Percentiles rank a stretch among this genome's conserved stretches.
Evolutionary conservation across 1,140 invertebrate genomes (phyloP).

Genomic region (Tenebrio molitor): DNA sequence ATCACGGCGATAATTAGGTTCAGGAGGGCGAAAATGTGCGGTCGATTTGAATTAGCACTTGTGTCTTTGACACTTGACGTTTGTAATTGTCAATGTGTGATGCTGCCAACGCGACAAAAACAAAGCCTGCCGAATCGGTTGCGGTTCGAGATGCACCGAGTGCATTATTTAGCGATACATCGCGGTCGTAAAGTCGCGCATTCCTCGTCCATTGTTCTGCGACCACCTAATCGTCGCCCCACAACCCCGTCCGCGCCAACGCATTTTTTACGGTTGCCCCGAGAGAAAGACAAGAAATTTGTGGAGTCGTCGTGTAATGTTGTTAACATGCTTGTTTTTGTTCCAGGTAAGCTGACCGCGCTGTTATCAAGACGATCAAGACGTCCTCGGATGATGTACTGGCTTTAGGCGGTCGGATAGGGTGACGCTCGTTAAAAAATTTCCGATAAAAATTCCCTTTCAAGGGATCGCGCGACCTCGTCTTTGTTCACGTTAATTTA

Average conservation of each 20-base stretch:
- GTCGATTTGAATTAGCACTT: too few relatives aligned
- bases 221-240: too few relatives aligned
- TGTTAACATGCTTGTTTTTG: slow-evolving; percentile 56
- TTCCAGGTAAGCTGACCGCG: slow-evolving; percentile 54
- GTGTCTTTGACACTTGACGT: too few relatives aligned
- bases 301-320: slow-evolving; percentile 47
- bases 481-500: slow-evolving; percentile 11
- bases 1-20: too few relatives aligned
- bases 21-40: too few relatives aligned
- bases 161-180: too few relatives aligned
- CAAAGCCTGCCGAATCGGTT: too few relatives aligned
- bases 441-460: slow-evolving; percentile 28
- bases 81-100: too few relatives aligned
- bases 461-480: slow-evolving; percentile 13
- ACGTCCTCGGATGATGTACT: slow-evolving; percentile 38
- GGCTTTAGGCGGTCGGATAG: background rate
- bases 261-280: slow-evolving; percentile 16
- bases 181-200: too few relatives aligned
- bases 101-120: too few relatives aligned
- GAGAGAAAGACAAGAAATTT: slow-evolving; percentile 1
- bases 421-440: slow-evolving; percentile 32
- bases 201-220: background rate
- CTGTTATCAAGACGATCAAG: slow-evolving; percentile 52
- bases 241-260: too few relatives aligned
- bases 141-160: too few relatives aligned